Base-by-base conservation (phyloP, 1,140 invertebrate genomes). In the Theocolax elegans region DNA sequence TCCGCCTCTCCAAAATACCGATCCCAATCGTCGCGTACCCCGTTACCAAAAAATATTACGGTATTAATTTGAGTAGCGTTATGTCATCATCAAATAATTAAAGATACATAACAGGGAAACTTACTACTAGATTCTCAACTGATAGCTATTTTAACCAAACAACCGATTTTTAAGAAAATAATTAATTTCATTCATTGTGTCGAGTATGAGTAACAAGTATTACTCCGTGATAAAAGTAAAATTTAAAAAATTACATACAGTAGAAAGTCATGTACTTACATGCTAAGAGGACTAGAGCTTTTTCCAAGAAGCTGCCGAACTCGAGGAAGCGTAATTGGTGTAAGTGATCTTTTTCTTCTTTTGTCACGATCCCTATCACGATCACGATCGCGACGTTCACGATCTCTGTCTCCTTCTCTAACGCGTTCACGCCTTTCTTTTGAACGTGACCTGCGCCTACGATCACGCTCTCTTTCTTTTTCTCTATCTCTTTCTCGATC, bases 301-400 rank as follows among this genome's bases (percentile, higher is more conserved):
- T 87, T 85, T 66, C 85, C 77, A 79, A 87, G 80, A 72, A 86
- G 87, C 12, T 87, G 80, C 66, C 83, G 82, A 6, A 80, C 79
- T 67, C 84, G 81, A 4, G 86, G 85, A 29, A 87, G 79, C 2
- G 84, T 83, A 12, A 87, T 81, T 0, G 86, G 86, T 3, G 86
- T 86, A 6, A 87, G 75, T 1, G 86, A 87, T 72, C 86, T 80
- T 72, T 86, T 87, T 48, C 85, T 80, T 65, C 83, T 86, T 78
- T 79, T 86, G 8, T 86, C 87, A 42, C 86, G 79, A 35, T 87
- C 86, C 19, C 75, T 66, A 0, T 78, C 76, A 17, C 81, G 74
- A 67, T 83, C 84, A 10, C 76, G 65, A 25, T 46, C 40, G 35
- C 77, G 79, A 46, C 76, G 78, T 25, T 84, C 74, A 25, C 79